Evolutionary conservation across 2,797 vertebrate species (phyloP), one percentile per base, ranked within the genome.

Genomic region (Phoeniculus purpureus): DNA sequence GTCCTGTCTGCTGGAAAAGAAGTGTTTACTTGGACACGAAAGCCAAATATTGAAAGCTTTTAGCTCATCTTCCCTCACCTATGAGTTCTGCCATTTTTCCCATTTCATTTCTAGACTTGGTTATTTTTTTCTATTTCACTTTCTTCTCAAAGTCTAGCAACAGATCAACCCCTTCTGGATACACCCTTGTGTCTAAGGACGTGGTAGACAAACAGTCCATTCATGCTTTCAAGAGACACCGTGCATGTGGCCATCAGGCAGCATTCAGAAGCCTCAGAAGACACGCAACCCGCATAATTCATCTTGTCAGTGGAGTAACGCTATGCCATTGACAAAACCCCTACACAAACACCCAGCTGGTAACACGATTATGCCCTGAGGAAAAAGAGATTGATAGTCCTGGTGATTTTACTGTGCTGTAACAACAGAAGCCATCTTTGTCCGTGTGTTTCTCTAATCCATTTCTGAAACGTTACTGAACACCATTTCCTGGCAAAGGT

Each of bases 341-440:
- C 86, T 68, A 15, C 59, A 89, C 12, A 78, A 96, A 94, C 93
- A 93, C 81, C 78, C 90, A 87, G 86, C 76, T 89, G 86, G 91
- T 47, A 56, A 75, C 60, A 58, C 18, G 62, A 89, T 73, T 68
- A 66, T 1, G 27, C 78, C 81, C 73, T 2, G 34, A 90, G 86
- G 81, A 31, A 65, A 55, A 43, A 56, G 55, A 75, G 81, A 72
- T 47, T 68, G 70, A 92, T 82, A 47, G 83, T n/a, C 61, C 27
- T 50, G 48, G 65, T 60, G 78, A 70, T 85, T 90, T 87, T 68
- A 43, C 78, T 80, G 71, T 86, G 78, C 90, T 92, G 19, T 47
- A 66, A 77, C 17, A 82, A 67, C 75, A 82, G 72, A 80, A 88
- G 72, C 48, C 20, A 56, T 79, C 68, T 87, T 89, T 62, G 55